Evolutionary conservation across 2,888 invertebrate genomes (phyloP).

Genomic region (Spisula solida): DNA sequence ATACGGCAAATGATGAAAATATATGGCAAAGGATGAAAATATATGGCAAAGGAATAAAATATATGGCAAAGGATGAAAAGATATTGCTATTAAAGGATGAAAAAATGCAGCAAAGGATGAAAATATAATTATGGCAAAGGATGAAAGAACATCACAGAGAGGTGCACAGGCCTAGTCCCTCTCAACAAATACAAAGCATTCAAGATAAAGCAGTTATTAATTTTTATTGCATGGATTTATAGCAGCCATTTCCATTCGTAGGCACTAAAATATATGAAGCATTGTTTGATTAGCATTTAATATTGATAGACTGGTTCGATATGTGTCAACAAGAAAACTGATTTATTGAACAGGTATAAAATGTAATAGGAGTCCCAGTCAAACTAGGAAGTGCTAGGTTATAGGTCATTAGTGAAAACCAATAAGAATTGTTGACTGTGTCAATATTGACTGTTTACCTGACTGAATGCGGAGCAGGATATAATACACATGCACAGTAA

Average conservation of each 20-base stretch:
- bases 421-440: constrained; percentile 26
- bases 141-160: no score
- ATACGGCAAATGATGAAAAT: no score
- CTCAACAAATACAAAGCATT: no score
- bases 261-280: not conserved
- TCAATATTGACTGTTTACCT: constrained; percentile 34
- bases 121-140: no score
- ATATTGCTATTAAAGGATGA: no score
- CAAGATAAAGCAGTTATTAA: not conserved
- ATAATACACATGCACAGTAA: not conserved
- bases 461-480: not conserved
- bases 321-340: constrained; percentile 53
- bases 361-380: constrained; percentile 30
- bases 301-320: constrained; percentile 54
- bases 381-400: constrained; percentile 37
- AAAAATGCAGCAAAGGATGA: no score
- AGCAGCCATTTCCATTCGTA: not conserved
- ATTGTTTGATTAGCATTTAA: constrained; percentile 40
- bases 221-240: constrained; percentile 17
- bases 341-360: constrained; percentile 42
- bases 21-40: no score
- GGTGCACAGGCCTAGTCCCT: no score
- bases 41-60: no score
- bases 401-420: constrained; percentile 40
- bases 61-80: no score